Conservation (phyloP, 2,888 invertebrate species). For the Hoplodrina blanda region DNA sequence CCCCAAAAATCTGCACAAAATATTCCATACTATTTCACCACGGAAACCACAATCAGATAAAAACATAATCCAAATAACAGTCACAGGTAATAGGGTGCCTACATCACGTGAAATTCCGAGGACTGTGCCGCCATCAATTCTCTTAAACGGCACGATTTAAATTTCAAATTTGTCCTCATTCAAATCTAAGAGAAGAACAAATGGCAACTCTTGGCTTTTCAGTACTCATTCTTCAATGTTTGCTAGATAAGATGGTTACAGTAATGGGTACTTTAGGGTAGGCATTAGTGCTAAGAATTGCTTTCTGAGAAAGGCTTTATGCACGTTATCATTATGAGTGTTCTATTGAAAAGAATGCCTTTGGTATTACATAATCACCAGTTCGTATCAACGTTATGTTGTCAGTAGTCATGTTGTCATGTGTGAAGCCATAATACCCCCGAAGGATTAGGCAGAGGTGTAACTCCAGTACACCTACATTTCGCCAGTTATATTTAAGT, state of each 20-base stretch:
- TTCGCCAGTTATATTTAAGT: too few species aligned
- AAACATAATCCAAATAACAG: constrained; percentile 51
- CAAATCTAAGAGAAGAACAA: constrained; percentile 71
- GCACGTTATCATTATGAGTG: constrained; percentile 1
- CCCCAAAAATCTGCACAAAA: neutral
- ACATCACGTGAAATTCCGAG: constrained; percentile 51
- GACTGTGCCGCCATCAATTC: constrained; percentile 58
- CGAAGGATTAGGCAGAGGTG: too few species aligned
- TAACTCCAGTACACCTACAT: too few species aligned
- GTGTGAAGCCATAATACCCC: too few species aligned
- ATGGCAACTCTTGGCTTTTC: constrained; percentile 60
- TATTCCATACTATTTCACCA: neutral
- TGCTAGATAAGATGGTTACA: constrained; percentile 45
- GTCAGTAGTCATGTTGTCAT: neutral
- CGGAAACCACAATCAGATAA: constrained; percentile 32
- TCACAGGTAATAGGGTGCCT: constrained; percentile 56
- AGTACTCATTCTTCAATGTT: constrained; percentile 48
- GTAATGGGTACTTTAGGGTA: constrained; percentile 48
- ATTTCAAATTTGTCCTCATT: constrained; percentile 76
- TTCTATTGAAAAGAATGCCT: constrained; percentile 9
- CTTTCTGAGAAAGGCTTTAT: constrained; percentile 9
- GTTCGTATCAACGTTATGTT: neutral
- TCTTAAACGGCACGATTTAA: constrained; percentile 68
- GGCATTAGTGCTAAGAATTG: constrained; percentile 37
- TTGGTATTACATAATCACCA: neutral